Conservation (phyloP, 1,140 invertebrate species). For the Drosophila ficusphila region DNA sequence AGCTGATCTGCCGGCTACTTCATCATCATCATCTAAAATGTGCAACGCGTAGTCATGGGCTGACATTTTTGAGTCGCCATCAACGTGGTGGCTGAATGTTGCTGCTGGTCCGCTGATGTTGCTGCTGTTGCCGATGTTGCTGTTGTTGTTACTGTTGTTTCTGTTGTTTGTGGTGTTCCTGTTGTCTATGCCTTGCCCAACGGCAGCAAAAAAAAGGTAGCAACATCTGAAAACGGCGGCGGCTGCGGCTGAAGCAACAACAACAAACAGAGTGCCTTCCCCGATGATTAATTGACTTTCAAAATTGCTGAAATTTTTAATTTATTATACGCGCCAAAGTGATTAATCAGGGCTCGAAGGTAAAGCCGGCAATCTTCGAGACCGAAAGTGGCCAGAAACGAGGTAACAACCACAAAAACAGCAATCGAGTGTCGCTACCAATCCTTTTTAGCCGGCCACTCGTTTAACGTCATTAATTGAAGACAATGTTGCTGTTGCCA, state of each 20-base stretch:
- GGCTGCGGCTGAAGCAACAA: slow-evolving; percentile 46
- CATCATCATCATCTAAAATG: slow-evolving; percentile 79
- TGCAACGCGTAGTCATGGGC: slow-evolving; percentile 68
- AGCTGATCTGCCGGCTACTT: slow-evolving; percentile 72
- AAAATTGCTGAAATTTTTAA: slow-evolving; percentile 84
- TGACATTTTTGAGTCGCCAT: slow-evolving; percentile 76
- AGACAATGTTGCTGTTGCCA: slow-evolving; percentile 9
- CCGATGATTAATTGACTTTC: slow-evolving; percentile 84
- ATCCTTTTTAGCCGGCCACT: slow-evolving; percentile 33
- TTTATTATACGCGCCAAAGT: slow-evolving; percentile 83
- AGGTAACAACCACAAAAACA: slow-evolving; percentile 5
- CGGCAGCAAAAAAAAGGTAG: slow-evolving; percentile 51
- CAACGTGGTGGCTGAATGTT: slow-evolving; percentile 17
- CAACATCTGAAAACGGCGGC: slow-evolving; percentile 50
- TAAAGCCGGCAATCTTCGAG: slow-evolving; percentile 36
- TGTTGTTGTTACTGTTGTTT: too few relatives aligned
- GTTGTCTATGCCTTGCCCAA: slow-evolving; percentile 40
- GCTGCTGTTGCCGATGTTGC: slow-evolving; percentile 10
- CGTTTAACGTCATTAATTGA: slow-evolving; percentile 49
- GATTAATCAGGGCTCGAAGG: slow-evolving; percentile 77
- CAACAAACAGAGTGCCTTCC: slow-evolving; percentile 61
- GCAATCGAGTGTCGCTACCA: slow-evolving; percentile 44
- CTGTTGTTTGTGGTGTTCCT: slow-evolving; percentile 12
- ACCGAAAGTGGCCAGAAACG: slow-evolving; percentile 41
- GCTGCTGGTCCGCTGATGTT: slow-evolving; percentile 22